Evolutionary conservation across 2,797 vertebrate genomes (phyloP).

Genomic region (Lepilemur septentrionalis): DNA sequence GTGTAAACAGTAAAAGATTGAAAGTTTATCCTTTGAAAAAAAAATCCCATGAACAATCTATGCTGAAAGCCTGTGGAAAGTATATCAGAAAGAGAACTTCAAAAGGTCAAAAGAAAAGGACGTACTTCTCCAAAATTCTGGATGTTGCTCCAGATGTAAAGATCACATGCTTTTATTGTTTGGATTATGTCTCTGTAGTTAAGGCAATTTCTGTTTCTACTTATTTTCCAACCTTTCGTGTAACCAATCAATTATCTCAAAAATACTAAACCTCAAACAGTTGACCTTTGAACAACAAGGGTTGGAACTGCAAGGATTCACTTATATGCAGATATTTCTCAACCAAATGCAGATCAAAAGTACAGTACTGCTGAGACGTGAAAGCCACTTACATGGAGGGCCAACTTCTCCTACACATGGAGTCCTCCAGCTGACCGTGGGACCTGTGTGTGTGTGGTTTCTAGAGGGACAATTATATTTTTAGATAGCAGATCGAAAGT

Average conservation of each 20-base stretch:
- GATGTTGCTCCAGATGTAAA: neutral
- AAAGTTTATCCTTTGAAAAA: neutral
- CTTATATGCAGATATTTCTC: neutral
- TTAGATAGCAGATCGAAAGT: neutral
- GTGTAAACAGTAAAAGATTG: slow-evolving; percentile 9
- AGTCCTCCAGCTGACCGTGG: neutral
- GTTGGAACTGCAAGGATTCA: neutral
- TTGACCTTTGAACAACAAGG: neutral
- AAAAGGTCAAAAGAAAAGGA: neutral
- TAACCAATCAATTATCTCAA: neutral
- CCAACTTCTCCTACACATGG: neutral
- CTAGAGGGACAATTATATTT: neutral
- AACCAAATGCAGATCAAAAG: neutral
- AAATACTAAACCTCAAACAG: neutral
- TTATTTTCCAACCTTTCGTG: neutral
- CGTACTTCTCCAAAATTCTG: neutral
- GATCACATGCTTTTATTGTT: neutral
- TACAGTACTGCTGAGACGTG: neutral
- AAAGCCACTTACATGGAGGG: neutral
- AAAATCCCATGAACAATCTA: neutral
- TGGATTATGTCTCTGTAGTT: neutral
- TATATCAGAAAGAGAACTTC: neutral
- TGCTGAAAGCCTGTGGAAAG: neutral
- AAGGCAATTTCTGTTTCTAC: neutral
- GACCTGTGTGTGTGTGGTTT: neutral